Conservation (phyloP, 1,140 invertebrate species). For the Brachionus rubens region DNA sequence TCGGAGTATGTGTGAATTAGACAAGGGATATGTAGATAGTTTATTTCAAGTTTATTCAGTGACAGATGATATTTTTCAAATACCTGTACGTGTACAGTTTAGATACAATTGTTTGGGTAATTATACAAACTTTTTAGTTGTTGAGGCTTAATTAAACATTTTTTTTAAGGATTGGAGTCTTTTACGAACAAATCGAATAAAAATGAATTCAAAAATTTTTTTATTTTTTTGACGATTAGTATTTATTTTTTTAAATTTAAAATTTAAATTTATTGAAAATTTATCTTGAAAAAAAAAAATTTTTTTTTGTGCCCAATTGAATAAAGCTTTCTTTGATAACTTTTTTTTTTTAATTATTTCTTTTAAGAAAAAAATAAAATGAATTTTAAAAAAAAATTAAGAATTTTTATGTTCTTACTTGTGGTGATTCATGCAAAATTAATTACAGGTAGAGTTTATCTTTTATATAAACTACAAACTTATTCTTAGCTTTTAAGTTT, state of each 20-base stretch:
- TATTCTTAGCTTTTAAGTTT: too few relatives aligned
- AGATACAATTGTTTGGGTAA: slow-evolving; percentile 10
- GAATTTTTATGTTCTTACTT: too few relatives aligned
- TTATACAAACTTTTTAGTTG: not conserved
- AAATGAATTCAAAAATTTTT: not conserved
- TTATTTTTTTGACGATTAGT: not conserved
- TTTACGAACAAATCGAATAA: not conserved
- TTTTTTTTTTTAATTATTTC: too few relatives aligned
- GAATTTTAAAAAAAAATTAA: too few relatives aligned
- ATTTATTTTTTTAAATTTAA: slow-evolving; percentile 30
- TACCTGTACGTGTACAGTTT: not conserved
- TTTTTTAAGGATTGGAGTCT: not conserved
- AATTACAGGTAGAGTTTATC: too few relatives aligned
- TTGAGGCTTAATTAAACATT: not conserved
- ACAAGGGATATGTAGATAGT: not conserved
- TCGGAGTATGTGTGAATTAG: not conserved
- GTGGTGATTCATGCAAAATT: too few relatives aligned
- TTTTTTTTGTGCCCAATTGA: too few relatives aligned
- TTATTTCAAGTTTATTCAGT: not conserved
- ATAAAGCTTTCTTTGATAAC: too few relatives aligned
- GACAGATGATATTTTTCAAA: not conserved
- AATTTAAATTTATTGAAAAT: not conserved
- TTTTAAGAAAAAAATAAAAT: too few relatives aligned
- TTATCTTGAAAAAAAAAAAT: too few relatives aligned
- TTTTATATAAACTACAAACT: too few relatives aligned